Conservation (phyloP, 1,140 invertebrate genomes). For the Zaprionus lachaisei region DNA sequence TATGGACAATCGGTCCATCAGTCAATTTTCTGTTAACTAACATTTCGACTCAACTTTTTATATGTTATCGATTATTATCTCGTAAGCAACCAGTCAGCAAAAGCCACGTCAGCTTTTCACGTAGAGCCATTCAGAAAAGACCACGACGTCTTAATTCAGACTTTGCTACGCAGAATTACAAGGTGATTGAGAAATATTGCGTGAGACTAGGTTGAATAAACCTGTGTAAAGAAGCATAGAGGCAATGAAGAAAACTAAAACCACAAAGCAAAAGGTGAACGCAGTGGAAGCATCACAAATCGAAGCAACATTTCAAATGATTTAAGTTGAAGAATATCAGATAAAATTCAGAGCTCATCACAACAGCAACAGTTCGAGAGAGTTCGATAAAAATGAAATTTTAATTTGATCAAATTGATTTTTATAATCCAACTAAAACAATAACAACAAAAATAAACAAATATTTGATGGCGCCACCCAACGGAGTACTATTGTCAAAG, state of each 20-base stretch:
- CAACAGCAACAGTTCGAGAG: slow-evolving; percentile 10
- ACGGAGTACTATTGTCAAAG: slow-evolving; percentile 85
- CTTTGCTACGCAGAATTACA: slow-evolving; percentile 57
- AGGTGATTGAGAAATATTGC: slow-evolving; percentile 60
- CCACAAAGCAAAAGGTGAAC: slow-evolving; percentile 51
- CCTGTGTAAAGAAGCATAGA: slow-evolving; percentile 35
- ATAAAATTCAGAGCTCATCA: slow-evolving; percentile 58
- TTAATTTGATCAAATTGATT: slow-evolving; percentile 48
- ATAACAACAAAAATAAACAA: slow-evolving; percentile 31
- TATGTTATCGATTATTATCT: slow-evolving; percentile 13
- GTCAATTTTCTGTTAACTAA: slow-evolving; percentile 15
- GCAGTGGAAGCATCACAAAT: slow-evolving; percentile 50
- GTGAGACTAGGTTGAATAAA: slow-evolving; percentile 61
- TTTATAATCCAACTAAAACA: slow-evolving; percentile 27
- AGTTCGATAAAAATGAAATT: slow-evolving; percentile 59
- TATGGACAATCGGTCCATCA: no score
- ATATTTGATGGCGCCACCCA: slow-evolving; percentile 54
- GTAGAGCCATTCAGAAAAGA: slow-evolving; percentile 38
- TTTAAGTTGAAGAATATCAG: slow-evolving; percentile 52
- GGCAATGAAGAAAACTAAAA: slow-evolving; percentile 73
- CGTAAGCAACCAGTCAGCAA: slow-evolving; percentile 28
- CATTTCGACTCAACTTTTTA: slow-evolving; percentile 14
- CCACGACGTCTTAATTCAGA: slow-evolving; percentile 86
- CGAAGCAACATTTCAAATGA: slow-evolving; percentile 45
- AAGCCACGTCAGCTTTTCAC: slow-evolving; percentile 62